phyloP scores from a whole-genome alignment of 2,888 invertebrate genomes.

The Leistus spinibarbis region DNA sequence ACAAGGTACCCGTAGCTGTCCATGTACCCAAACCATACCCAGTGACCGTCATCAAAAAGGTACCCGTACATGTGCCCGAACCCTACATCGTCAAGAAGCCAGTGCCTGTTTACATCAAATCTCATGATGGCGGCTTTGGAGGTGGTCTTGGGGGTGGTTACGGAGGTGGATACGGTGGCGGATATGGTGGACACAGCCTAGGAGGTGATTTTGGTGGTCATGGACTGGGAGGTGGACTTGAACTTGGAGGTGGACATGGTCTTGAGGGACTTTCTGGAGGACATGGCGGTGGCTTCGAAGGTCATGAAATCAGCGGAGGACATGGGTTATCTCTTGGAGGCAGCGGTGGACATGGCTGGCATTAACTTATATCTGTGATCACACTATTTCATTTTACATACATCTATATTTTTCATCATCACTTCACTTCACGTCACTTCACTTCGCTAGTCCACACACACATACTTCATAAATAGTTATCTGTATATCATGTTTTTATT shows the following conservation, averaged over 20 bases:
- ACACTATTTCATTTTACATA: conserved; percentile 13
- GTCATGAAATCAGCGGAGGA: conserved; percentile 22
- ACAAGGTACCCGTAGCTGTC: conserved; percentile 52
- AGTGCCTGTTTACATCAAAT: conserved; percentile 54
- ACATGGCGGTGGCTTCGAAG: conserved; percentile 21
- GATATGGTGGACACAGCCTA: conserved; percentile 40
- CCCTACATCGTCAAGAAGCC: conserved; percentile 62
- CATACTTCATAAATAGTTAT: not conserved
- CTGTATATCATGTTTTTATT: not conserved
- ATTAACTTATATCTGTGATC: conserved; percentile 30
- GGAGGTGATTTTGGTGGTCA: conserved; percentile 39
- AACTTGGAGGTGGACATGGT: conserved; percentile 1
- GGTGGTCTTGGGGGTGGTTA: conserved; percentile 41
- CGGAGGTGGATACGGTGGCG: conserved; percentile 43
- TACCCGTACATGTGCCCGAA: conserved; percentile 60
- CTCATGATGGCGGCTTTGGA: conserved; percentile 44
- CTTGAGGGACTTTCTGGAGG: not conserved
- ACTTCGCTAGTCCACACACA: conserved; percentile 18
- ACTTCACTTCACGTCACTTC: conserved; percentile 12
- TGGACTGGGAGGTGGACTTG: conserved; percentile 5
- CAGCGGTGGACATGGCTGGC: conserved; percentile 15
- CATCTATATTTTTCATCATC: conserved; percentile 18
- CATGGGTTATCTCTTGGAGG: not conserved
- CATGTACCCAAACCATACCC: conserved; percentile 53
- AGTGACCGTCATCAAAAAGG: conserved; percentile 58